Evolutionary conservation across 2,797 vertebrate species (phyloP).

Genomic region (Paratrypauchen microcephalus): DNA sequence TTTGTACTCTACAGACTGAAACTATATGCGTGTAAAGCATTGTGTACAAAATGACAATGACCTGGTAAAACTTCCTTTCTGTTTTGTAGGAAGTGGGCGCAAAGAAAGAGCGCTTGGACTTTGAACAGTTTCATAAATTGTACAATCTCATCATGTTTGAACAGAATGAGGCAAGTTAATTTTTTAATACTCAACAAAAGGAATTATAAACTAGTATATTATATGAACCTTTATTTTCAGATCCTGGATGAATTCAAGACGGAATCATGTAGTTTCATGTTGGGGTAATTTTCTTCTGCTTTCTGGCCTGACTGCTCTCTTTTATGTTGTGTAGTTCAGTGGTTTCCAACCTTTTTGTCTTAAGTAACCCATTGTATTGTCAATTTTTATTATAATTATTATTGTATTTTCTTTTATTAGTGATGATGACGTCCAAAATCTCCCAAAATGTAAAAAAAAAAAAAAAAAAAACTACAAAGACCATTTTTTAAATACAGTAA

Average conservation of each 20-base stretch:
- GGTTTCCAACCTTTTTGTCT: too few species aligned
- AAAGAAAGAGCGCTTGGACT: slow-evolving; percentile 89
- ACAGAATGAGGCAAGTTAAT: slow-evolving; percentile 85
- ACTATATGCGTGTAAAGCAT: background rate
- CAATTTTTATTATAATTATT: too few species aligned
- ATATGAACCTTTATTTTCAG: slow-evolving; percentile 60
- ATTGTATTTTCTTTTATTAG: too few species aligned
- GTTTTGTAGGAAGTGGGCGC: slow-evolving; percentile 84
- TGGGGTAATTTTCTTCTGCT: slow-evolving; percentile 84
- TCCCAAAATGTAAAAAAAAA: too few species aligned
- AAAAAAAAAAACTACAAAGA: too few species aligned
- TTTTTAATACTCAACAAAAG: background rate
- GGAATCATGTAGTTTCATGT: slow-evolving; percentile 90
- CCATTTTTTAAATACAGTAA: too few species aligned
- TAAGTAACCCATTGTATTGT: too few species aligned
- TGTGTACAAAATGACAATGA: background rate
- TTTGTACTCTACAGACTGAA: background rate
- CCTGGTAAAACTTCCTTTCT: background rate
- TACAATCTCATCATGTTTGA: slow-evolving; percentile 98
- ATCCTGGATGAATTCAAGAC: slow-evolving; percentile 95
- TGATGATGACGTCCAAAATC: too few species aligned
- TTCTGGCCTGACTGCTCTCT: background rate
- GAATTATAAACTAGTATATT: background rate
- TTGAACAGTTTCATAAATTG: slow-evolving; percentile 94
- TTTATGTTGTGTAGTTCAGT: background rate